A percentile compares a stretch with the other conserved stretches of the same genome.
Conservation (phyloP, 2,888 invertebrate species). For the Eudasyphora cyanicolor region DNA sequence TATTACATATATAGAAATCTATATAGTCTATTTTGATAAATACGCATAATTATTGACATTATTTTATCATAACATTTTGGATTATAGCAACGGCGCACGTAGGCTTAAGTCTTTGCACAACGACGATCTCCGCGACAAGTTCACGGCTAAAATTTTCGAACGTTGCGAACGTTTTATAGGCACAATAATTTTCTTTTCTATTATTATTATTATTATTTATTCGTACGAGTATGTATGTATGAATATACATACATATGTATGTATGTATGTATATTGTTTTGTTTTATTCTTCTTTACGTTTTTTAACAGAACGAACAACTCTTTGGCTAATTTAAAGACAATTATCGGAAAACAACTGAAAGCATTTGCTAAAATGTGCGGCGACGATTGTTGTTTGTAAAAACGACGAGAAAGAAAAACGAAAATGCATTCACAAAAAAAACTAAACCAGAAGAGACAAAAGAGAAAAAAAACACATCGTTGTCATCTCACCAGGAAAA, state of each 20-base stretch:
- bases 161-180: too few species aligned
- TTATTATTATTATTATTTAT: constrained; percentile 9
- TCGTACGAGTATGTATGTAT: background rate
- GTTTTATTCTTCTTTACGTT: constrained; percentile 24
- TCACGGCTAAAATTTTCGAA: constrained; percentile 54
- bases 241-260: background rate
- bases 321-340: constrained; percentile 55
- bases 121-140: constrained; percentile 50
- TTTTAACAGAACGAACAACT: constrained; percentile 25
- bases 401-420: background rate
- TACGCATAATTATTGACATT: background rate
- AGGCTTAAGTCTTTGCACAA: background rate
- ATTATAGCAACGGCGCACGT: background rate
- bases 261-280: background rate
- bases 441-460: constrained; percentile 13
- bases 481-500: constrained; percentile 23
- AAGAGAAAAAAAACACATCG: constrained; percentile 1
- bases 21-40: constrained; percentile 4
- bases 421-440: constrained; percentile 36
- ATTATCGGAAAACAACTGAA: constrained; percentile 56
- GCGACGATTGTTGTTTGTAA: constrained; percentile 33
- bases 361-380: constrained; percentile 37
- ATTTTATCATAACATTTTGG: constrained; percentile 9
- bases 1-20: background rate
- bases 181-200: background rate